Evolutionary conservation across 2,888 invertebrate genomes (phyloP).

Genomic region (Limnephilus auricula): DNA sequence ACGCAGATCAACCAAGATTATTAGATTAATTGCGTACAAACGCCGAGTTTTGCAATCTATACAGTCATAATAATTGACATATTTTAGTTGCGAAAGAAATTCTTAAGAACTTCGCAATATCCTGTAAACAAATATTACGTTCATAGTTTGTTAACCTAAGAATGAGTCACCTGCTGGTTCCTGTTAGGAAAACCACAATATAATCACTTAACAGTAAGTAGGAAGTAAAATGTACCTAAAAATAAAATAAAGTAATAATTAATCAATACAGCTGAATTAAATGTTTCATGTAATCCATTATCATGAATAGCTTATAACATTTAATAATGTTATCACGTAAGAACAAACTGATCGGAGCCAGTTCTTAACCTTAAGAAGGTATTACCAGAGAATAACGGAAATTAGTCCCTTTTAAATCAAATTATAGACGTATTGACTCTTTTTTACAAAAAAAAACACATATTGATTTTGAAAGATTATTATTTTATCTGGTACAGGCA

Average conservation of each 20-base stretch:
- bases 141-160: neutral
- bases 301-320: neutral
- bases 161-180: neutral
- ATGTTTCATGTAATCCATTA: no score
- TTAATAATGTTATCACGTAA: neutral
- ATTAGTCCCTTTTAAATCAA: no score
- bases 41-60: neutral
- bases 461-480: no score
- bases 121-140: neutral
- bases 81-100: neutral
- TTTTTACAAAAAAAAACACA: no score
- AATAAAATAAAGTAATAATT: neutral
- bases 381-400: no score
- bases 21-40: neutral
- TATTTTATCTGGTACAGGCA: no score
- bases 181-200: neutral
- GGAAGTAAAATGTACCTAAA: neutral
- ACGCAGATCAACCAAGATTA: slow-evolving; percentile 15
- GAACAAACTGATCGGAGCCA: neutral
- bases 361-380: no score
- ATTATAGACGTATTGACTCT: no score
- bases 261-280: no score
- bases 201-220: neutral
- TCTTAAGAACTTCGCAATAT: neutral
- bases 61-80: neutral